These are phyloP conservation scores for Ligdia adustata DNA, from an alignment of 2,888 invertebrate genomes.

Conservation along the genomic window DNA sequence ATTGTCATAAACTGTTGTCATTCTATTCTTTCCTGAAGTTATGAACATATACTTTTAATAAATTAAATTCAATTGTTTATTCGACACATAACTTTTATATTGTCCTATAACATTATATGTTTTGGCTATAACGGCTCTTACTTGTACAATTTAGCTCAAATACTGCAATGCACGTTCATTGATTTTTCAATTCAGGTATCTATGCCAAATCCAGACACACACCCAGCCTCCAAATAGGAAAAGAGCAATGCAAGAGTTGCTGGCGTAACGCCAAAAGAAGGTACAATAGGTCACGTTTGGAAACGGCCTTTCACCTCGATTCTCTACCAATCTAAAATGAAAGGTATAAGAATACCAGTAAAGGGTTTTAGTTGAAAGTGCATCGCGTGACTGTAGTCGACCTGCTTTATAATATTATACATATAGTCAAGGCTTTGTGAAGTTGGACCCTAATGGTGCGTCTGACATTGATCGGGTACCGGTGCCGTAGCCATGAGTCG, in stretches of 20 bases:
- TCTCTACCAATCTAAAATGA: background rate
- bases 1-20: no score
- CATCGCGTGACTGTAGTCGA: constrained; percentile 4
- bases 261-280: background rate
- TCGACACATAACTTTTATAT: no score
- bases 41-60: no score
- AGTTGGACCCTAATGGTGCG: constrained; percentile 17
- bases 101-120: no score
- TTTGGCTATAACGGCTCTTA: no score
- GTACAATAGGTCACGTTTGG: background rate
- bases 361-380: background rate
- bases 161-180: background rate
- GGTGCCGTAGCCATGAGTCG: constrained; percentile 30
- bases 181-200: background rate
- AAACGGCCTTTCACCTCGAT: background rate
- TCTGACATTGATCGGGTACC: constrained; percentile 20
- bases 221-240: constrained; percentile 5
- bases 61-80: no score
- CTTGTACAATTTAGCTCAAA: no score
- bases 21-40: no score
- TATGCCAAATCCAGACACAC: background rate
- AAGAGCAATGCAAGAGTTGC: background rate
- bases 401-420: background rate
- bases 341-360: background rate
- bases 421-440: background rate